Evolutionary conservation across 2,797 vertebrate species (phyloP), one percentile per base, ranked within the genome.

Genomic region (Gallinago nigripennis): DNA sequence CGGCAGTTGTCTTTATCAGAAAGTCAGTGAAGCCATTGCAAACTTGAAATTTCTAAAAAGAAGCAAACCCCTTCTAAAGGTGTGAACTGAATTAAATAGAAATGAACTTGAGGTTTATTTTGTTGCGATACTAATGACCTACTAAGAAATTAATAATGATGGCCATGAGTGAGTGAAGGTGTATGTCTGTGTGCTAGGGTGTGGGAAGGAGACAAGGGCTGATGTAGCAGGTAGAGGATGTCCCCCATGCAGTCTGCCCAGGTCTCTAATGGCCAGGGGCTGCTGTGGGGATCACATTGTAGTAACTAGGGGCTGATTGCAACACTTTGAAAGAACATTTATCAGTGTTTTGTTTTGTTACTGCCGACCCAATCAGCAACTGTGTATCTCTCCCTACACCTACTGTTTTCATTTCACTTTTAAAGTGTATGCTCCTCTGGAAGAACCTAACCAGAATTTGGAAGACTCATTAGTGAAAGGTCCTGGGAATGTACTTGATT

Each of bases 151-250:
- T 16, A 61, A 35, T 21, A 82, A 58, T 0, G 1, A 5, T 50
- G 20, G 28, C 45, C 0, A 0, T 58, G 31, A 50, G 65, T 43
- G 30, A 64, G 11, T 45, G 19, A 0, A 1, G 23, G 14, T 7
- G 7, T 48, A 7, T 12, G 2, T 24, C 9, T 54, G 15, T 37
- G 20, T 2, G 11, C 12, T 31, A 14, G 9, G 41, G 63, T 19
- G 18, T 2, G 16, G 72, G 50, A 79, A 79, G 23, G 10, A 84
- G 63, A 54, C 3, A 8, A 60, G 11, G 11, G 23, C 9, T 61
- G 33, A 33, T 31, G 5, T 7, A 68, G 41, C 46, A 61, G 15
- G 25, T 53, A 12, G 14, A 56, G 7, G 8, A 41, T 37, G 8
- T 50, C 18, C 2, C 21, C 13, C 2, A 8, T 11, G 0, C 35